A percentile compares a stretch with the other conserved stretches of the same genome.
These are phyloP conservation scores for Epicampocera succincta DNA, from an alignment of 2,888 invertebrate genomes.

Conservation along the genomic window DNA sequence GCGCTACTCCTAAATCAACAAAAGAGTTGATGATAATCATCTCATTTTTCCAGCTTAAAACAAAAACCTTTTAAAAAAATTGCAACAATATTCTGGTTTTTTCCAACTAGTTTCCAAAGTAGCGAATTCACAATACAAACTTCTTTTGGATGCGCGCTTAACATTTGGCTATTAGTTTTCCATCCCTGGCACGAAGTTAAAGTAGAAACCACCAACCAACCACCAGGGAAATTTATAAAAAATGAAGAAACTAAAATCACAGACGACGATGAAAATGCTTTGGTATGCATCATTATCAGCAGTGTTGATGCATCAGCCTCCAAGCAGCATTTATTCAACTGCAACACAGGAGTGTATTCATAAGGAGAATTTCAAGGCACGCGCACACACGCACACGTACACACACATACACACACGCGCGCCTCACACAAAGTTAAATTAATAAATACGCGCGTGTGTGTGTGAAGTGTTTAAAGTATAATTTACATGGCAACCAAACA, in stretches of 20 bases:
- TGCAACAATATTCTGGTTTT: too few relatives aligned
- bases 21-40: too few relatives aligned
- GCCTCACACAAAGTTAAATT: background rate
- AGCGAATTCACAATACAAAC: background rate
- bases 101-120: too few relatives aligned
- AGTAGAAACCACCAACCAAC: background rate
- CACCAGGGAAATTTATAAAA: slow-evolving; percentile 24
- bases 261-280: slow-evolving; percentile 59
- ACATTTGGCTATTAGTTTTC: too few relatives aligned
- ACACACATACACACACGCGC: too few relatives aligned
- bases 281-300: slow-evolving; percentile 67
- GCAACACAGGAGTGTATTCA: slow-evolving; percentile 48
- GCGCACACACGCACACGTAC: background rate
- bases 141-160: too few relatives aligned
- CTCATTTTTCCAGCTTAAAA: too few relatives aligned
- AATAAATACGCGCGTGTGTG: background rate
- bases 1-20: too few relatives aligned
- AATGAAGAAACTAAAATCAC: slow-evolving; percentile 39
- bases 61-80: too few relatives aligned
- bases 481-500: slow-evolving; percentile 78
- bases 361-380: slow-evolving; percentile 9
- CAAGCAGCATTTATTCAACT: slow-evolving; percentile 66
- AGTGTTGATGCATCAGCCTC: slow-evolving; percentile 69
- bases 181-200: too few relatives aligned
- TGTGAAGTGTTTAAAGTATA: slow-evolving; percentile 69